Percentiles rank a stretch among this genome's conserved stretches.
Evolutionary conservation across 2,888 invertebrate genomes (phyloP).

Genomic region (Pseudococcus jackbeardsleyi): DNA sequence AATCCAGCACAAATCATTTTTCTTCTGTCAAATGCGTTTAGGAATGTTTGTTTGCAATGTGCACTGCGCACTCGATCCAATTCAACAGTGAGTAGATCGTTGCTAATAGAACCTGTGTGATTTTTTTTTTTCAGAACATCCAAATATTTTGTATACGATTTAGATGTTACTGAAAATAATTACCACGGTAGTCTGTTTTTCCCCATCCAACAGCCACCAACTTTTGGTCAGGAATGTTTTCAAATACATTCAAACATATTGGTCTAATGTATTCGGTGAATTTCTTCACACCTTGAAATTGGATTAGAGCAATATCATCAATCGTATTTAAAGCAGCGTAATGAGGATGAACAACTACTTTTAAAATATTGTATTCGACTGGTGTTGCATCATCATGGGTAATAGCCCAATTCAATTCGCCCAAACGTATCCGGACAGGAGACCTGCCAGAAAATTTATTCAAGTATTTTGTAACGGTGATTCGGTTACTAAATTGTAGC

Average conservation of each 20-base stretch:
- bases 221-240: neutral
- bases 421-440: neutral
- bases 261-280: slow-evolving; percentile 9
- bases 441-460: too few relatives aligned
- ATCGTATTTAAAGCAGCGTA: neutral
- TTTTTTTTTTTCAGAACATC: too few relatives aligned
- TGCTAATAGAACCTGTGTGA: neutral
- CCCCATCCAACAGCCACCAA: neutral
- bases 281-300: neutral
- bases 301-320: neutral
- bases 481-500: too few relatives aligned
- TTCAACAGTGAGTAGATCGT: neutral
- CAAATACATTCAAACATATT: neutral
- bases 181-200: neutral
- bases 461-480: too few relatives aligned
- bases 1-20: slow-evolving; percentile 71
- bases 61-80: neutral
- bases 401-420: neutral
- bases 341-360: neutral
- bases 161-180: too few relatives aligned
- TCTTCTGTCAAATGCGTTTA: slow-evolving; percentile 65
- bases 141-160: too few relatives aligned
- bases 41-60: neutral
- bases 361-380: neutral
- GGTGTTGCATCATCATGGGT: neutral